These are phyloP conservation scores for Shinisaurus crocodilurus DNA, from an alignment of 2,113 vertebrate genomes.

Conservation along the genomic window DNA sequence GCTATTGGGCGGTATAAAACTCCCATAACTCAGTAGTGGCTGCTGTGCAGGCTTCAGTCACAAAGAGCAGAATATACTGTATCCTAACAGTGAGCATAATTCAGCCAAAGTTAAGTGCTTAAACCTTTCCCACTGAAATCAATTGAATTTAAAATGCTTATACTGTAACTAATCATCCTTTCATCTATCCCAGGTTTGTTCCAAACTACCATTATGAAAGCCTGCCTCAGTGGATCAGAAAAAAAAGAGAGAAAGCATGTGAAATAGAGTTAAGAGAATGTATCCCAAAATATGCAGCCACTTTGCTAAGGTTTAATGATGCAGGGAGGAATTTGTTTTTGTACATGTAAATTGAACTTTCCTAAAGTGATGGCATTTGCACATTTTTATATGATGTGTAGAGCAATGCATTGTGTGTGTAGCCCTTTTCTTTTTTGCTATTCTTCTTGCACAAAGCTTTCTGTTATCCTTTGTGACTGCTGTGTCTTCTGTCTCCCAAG, in stretches of 20 bases:
- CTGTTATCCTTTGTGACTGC: background rate
- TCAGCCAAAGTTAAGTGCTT: background rate
- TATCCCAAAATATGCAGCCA: background rate
- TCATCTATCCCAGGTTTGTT: background rate
- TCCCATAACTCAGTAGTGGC: too few relatives aligned
- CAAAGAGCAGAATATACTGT: background rate
- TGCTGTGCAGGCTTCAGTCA: background rate
- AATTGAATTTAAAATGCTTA: background rate
- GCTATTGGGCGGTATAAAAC: too few relatives aligned
- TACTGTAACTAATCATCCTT: background rate
- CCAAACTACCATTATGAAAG: background rate
- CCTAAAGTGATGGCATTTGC: background rate
- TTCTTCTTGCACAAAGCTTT: background rate
- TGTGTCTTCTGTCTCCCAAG: background rate
- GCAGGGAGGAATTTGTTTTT: background rate
- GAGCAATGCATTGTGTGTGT: background rate
- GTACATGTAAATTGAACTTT: background rate
- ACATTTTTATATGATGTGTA: background rate
- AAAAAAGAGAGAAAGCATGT: background rate
- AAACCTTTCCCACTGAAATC: background rate
- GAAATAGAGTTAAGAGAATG: conserved; percentile 1
- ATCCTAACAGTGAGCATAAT: background rate
- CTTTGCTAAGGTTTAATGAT: conserved; percentile 6
- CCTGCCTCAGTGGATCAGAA: too few relatives aligned
- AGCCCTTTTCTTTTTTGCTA: background rate